These are phyloP conservation scores for Cercopithecus hamlyni DNA, from an alignment of 2,797 vertebrate genomes.

Conservation along the genomic window DNA sequence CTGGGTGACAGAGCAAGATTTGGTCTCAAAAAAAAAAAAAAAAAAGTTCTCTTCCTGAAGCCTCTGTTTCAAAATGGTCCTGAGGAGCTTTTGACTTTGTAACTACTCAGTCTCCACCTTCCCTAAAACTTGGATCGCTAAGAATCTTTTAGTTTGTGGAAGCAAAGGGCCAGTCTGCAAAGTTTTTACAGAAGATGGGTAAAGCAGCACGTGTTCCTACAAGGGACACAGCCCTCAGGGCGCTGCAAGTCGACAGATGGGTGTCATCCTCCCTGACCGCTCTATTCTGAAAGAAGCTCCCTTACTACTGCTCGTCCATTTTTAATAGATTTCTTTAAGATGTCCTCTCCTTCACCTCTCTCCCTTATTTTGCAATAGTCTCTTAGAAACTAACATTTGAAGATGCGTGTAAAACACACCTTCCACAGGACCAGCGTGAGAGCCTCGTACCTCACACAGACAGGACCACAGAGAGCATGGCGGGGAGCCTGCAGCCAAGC, in stretches of 20 bases:
- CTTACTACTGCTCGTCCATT: background rate
- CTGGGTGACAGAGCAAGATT: too few relatives aligned
- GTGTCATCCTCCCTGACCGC: too few relatives aligned
- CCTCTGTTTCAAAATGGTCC: background rate
- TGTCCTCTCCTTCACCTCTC: background rate
- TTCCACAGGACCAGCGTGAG: background rate
- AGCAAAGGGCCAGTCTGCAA: background rate
- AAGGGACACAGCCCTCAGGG: too few relatives aligned
- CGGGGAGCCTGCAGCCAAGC: background rate
- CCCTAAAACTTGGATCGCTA: background rate
- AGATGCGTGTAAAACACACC: background rate
- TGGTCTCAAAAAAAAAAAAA: too few relatives aligned
- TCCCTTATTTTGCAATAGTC: background rate
- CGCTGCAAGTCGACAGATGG: fast-evolving
- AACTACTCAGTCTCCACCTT: background rate
- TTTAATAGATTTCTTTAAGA: background rate
- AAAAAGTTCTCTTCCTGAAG: background rate
- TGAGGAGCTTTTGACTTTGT: background rate
- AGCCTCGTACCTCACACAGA: background rate
- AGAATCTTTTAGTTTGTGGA: background rate
- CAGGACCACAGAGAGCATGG: background rate
- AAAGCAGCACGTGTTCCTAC: fast-evolving
- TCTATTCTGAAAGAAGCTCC: background rate
- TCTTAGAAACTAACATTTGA: background rate
- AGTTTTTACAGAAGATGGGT: too few relatives aligned